Evolutionary conservation across 2,888 invertebrate species (phyloP).

Genomic region (Drosophila ochracea): DNA sequence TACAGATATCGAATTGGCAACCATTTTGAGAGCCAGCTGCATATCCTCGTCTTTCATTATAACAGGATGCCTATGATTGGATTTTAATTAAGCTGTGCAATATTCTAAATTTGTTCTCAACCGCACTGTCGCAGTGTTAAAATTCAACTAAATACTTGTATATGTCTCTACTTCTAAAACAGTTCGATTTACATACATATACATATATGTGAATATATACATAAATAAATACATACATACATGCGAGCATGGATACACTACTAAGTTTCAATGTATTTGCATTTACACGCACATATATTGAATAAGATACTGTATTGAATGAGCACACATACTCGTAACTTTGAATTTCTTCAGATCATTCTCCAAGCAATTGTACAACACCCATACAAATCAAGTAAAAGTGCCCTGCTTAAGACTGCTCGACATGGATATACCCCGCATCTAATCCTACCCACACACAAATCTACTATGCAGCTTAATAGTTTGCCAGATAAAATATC

Average conservation of each 20-base stretch:
- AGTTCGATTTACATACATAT: slow-evolving; percentile 45
- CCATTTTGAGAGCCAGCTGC: slow-evolving; percentile 89
- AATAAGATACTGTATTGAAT: slow-evolving; percentile 54
- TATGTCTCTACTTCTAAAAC: slow-evolving; percentile 57
- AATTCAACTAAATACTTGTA: slow-evolving; percentile 60
- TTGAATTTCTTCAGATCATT: slow-evolving; percentile 68
- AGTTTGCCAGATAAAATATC: background rate
- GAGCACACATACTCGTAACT: slow-evolving; percentile 58
- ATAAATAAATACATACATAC: slow-evolving; percentile 1
- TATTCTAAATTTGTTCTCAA: slow-evolving; percentile 22
- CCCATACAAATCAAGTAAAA: slow-evolving; percentile 13
- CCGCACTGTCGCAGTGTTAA: slow-evolving; percentile 46
- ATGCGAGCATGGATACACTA: background rate
- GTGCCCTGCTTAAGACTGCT: background rate
- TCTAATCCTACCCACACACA: background rate
- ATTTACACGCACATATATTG: slow-evolving; percentile 14
- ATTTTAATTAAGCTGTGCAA: background rate
- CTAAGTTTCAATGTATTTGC: slow-evolving; percentile 1
- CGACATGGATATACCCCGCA: slow-evolving; percentile 24
- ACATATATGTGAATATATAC: slow-evolving; percentile 26
- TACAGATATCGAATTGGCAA: slow-evolving; percentile 69
- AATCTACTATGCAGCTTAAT: background rate
- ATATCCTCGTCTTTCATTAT: slow-evolving; percentile 83
- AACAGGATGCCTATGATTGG: background rate
- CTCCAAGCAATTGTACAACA: slow-evolving; percentile 34